These are phyloP conservation scores for Chesias legatella DNA, from an alignment of 2,888 invertebrate genomes.

Conservation along the genomic window DNA sequence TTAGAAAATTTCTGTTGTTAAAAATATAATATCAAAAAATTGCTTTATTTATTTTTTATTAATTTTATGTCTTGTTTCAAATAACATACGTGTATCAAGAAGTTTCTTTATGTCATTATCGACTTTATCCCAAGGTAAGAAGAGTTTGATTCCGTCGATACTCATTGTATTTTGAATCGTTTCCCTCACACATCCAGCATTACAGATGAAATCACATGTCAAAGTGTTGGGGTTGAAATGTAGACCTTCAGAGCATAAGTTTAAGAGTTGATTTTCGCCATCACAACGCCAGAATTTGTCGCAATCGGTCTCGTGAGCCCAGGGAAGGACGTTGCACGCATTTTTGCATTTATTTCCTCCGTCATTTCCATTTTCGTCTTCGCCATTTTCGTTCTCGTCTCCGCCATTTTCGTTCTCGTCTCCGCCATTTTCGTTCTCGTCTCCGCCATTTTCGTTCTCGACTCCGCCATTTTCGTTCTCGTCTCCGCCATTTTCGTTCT, in stretches of 20 bases:
- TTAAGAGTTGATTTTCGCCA: constrained; percentile 37
- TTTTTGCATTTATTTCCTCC: constrained; percentile 36
- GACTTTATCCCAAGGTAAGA: constrained; percentile 50
- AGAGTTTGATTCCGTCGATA: constrained; percentile 45
- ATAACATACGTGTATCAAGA: constrained; percentile 2
- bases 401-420: neutral
- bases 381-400: neutral
- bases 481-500: too few species aligned
- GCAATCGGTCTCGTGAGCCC: constrained; percentile 59
- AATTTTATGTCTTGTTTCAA: neutral
- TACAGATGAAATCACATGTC: constrained; percentile 61
- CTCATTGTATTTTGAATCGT: constrained; percentile 35
- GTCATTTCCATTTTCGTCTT: neutral
- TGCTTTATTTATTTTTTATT: neutral
- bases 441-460: neutral
- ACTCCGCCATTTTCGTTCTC: neutral
- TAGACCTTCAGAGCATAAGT: constrained; percentile 57
- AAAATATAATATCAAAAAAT: neutral
- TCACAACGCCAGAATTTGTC: constrained; percentile 64
- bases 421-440: constrained; percentile 4
- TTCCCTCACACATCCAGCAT: constrained; percentile 46
- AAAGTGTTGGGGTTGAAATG: constrained; percentile 51
- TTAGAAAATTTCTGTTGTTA: neutral
- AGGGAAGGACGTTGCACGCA: constrained; percentile 53
- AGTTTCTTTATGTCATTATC: constrained; percentile 20